Base-by-base conservation (phyloP, 1,140 invertebrate genomes). In the Homalodisca vitripennis region DNA sequence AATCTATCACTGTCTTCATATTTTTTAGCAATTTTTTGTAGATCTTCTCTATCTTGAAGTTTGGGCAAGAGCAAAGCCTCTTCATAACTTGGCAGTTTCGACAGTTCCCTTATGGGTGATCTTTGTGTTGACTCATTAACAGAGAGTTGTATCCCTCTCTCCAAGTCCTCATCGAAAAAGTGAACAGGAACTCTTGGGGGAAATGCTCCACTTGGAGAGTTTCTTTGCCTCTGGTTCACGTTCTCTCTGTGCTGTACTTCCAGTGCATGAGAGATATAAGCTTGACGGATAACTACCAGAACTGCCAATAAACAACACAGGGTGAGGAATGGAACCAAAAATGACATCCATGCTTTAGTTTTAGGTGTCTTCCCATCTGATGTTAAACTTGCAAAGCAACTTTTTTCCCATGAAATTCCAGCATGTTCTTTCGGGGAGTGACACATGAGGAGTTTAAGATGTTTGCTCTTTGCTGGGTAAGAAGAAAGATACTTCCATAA, bases 51-150 rank as follows among this genome's bases (percentile, higher is more conserved):
- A 29, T 34, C 47, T 26, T n/a, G 22, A 2, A 27, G 63, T 29
- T 66, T 66, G 12, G 63, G 63, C 17, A 66, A 17, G 1, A 66
- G 63, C 31, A 66, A 66, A 22, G 63, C 63, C 26, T 66, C 63
- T 46, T 66, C 63, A 26, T 66, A 66, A 13, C 32, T 46, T 30
- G 63, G 63, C 3, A 66, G 63, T 29, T 66, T 66, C 14, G 63
- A 46, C 63, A 66, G 26, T 3, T 66, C 41, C 1, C 2, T 17
- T 12, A 66, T 66, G n/a, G 63, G 34, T 2, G 63, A 66, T 46
- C 63, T 41, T 26, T 66, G 63, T 3, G 22, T 24, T 20, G 41
- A 41, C 31, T 66, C 63, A 66, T 66, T 66, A 14, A 46, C 32
- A 2, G 63, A 66, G n/a, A 41, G n/a, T 27, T 46, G 63, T 6